Evolutionary conservation across 2,113 vertebrate genomes (phyloP).

Genomic region (Callospermophilus lateralis): DNA sequence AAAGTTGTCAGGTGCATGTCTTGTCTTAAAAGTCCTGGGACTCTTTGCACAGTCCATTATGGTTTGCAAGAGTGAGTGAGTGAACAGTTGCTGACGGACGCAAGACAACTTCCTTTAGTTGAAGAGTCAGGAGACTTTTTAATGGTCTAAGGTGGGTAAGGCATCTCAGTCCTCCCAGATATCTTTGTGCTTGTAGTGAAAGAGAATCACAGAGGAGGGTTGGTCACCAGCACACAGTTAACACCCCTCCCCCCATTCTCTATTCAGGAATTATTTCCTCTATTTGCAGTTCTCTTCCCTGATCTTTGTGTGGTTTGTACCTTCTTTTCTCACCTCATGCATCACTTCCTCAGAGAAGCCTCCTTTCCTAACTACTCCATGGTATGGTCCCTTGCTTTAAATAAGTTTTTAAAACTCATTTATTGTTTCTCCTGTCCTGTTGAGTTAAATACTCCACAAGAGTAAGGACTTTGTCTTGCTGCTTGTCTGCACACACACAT

Average conservation of each 20-base stretch:
- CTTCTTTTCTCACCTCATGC: neutral
- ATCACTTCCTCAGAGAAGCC: conserved; percentile 16
- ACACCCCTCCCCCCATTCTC: neutral
- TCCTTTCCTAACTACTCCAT: neutral
- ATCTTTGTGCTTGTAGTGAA: neutral
- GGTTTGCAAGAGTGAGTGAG: neutral
- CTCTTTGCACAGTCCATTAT: neutral
- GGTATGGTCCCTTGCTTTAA: neutral
- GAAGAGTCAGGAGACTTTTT: neutral
- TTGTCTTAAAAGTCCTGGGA: neutral
- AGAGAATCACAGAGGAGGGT: neutral
- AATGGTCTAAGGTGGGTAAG: neutral
- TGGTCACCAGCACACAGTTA: neutral
- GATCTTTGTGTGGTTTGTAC: neutral
- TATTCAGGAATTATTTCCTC: neutral
- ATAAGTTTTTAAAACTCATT: neutral
- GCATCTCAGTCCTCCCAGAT: neutral
- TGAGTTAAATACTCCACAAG: neutral
- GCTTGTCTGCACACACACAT: neutral
- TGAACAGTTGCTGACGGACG: neutral
- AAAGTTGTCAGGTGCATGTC: neutral
- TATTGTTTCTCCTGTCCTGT: neutral
- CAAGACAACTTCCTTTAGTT: neutral
- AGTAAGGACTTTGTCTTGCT: neutral
- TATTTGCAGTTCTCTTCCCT: neutral